Evolutionary conservation across 2,113 vertebrate species (phyloP).

Genomic region (Cnemophilus loriae): DNA sequence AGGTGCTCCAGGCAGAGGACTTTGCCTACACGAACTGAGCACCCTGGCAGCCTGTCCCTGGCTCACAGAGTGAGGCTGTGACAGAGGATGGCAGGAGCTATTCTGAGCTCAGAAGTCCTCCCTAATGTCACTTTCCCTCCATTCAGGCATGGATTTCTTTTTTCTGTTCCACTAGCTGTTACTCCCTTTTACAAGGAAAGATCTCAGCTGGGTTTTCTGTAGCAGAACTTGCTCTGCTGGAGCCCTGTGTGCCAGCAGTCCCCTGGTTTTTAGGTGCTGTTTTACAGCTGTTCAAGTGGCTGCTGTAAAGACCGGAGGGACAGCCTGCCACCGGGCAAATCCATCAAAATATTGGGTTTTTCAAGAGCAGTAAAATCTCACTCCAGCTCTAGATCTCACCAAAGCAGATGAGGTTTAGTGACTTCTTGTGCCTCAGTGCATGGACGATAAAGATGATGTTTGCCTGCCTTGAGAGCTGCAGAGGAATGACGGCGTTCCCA

Average conservation of each 20-base stretch:
- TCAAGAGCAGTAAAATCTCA: background rate
- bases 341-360: background rate
- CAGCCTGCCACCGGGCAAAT: background rate
- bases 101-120: background rate
- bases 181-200: slow-evolving; percentile 2
- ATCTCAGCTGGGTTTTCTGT: slow-evolving; percentile 9
- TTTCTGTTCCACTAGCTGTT: slow-evolving; percentile 45
- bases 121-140: slow-evolving; percentile 20
- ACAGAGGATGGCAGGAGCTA: background rate
- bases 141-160: background rate
- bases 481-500: background rate
- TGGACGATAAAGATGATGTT: background rate
- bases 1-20: background rate
- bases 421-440: background rate
- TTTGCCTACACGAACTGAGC: background rate
- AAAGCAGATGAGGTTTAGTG: background rate
- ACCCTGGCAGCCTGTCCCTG: background rate
- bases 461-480: background rate
- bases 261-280: background rate
- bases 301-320: background rate
- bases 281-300: background rate
- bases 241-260: background rate
- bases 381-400: background rate
- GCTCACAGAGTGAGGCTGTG: background rate
- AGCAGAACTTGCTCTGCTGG: background rate